Percentiles rank a stretch among this genome's conserved stretches.
These are phyloP conservation scores for Bilobella aurantiaca DNA, from an alignment of 1,140 invertebrate species.

Conservation along the genomic window DNA sequence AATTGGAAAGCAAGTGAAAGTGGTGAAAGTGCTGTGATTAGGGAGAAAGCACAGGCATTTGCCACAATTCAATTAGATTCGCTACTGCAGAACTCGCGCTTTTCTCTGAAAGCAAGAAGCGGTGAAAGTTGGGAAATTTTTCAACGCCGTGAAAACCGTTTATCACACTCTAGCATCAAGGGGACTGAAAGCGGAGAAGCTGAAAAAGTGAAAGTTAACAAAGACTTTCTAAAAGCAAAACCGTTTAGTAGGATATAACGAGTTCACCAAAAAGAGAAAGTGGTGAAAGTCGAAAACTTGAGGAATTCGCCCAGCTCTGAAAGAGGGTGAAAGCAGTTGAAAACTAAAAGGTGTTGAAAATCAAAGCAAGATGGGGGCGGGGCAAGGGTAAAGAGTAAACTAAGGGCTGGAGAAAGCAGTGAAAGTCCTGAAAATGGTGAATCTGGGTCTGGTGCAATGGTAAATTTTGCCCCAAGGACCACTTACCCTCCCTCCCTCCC, in stretches of 20 bases:
- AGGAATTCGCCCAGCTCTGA: background rate
- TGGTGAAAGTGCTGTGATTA: background rate
- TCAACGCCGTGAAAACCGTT: too few relatives aligned
- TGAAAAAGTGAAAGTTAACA: too few relatives aligned
- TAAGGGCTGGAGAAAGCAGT: too few relatives aligned
- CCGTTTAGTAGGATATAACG: too few relatives aligned
- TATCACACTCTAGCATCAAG: too few relatives aligned
- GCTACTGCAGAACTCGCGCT: too few relatives aligned
- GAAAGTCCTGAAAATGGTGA: background rate
- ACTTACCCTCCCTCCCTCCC: background rate
- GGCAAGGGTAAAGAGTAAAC: background rate
- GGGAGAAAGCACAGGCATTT: background rate
- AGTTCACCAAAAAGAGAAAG: too few relatives aligned
- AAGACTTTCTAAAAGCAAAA: too few relatives aligned
- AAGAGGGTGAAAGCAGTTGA: background rate
- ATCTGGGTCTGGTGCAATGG: background rate
- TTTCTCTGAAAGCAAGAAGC: too few relatives aligned
- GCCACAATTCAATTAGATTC: background rate
- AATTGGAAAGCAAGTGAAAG: background rate
- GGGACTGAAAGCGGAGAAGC: too few relatives aligned
- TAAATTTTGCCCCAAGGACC: background rate
- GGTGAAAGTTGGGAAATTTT: too few relatives aligned
- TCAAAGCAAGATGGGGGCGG: background rate
- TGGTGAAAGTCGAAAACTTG: too few relatives aligned
- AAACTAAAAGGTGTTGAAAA: background rate